Conservation (phyloP, 2,888 invertebrate species). For the Pimpla rufipes region DNA sequence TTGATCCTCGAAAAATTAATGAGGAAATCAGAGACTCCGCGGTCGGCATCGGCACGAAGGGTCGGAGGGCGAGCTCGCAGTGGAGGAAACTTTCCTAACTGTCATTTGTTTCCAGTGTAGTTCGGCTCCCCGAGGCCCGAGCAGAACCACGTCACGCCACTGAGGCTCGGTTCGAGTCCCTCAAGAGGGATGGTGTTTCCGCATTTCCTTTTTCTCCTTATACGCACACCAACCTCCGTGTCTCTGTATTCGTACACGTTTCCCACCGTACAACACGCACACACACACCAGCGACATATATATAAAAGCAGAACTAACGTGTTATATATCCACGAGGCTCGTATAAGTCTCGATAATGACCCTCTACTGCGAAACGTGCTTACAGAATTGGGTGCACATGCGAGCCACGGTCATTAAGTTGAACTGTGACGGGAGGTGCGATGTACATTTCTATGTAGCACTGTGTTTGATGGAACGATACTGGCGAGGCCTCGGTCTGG, state of each 20-base stretch:
- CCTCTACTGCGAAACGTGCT: conserved; percentile 24
- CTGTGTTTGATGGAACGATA: conserved; percentile 52
- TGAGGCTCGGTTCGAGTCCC: conserved; percentile 33
- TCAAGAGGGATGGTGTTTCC: conserved; percentile 59
- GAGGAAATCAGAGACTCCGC: conserved; percentile 81
- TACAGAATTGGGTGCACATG: conserved; percentile 30
- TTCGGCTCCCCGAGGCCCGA: conserved; percentile 58
- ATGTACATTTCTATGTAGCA: conserved; percentile 39
- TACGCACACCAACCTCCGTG: conserved; percentile 43
- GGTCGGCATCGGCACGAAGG: conserved; percentile 60
- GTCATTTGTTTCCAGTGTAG: conserved; percentile 76
- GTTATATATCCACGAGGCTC: conserved; percentile 19
- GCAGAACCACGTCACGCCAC: conserved; percentile 52
- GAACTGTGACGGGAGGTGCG: conserved; percentile 13
- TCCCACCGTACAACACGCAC: background rate
- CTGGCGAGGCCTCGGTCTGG: conserved; percentile 12
- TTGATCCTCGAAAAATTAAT: conserved; percentile 78
- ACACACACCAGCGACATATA: background rate
- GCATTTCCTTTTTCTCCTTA: conserved; percentile 58
- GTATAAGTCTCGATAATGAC: conserved; percentile 31
- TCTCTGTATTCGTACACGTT: conserved; percentile 61
- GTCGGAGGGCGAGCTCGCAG: conserved; percentile 52
- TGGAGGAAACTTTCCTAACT: conserved; percentile 77
- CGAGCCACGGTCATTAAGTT: conserved; percentile 5
- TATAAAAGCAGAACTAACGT: conserved; percentile 2